phyloP scores from a whole-genome alignment of 2,888 invertebrate genomes.

The Poecilus cupreus region DNA sequence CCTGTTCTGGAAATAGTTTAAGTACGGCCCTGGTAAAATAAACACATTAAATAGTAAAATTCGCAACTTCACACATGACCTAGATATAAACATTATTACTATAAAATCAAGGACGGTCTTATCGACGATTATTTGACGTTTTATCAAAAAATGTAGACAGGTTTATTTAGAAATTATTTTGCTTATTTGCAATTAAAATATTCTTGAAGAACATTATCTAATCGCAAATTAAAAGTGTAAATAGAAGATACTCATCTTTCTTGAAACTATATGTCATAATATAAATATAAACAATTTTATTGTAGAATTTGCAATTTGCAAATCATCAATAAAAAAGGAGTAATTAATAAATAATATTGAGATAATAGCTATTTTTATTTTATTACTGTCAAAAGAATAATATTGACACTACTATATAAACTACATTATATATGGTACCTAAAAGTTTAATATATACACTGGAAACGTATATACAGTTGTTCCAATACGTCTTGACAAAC shows the following conservation, averaged over 20 bases:
- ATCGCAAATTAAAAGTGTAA: background rate
- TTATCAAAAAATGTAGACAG: background rate
- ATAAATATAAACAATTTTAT: too few species aligned
- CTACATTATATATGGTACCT: too few species aligned
- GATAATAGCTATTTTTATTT: too few species aligned
- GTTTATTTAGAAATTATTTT: background rate
- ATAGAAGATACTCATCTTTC: background rate
- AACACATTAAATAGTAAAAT: conserved; percentile 16
- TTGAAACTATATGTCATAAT: background rate
- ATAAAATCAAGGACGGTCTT: background rate
- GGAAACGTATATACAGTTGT: too few species aligned
- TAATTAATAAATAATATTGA: too few species aligned
- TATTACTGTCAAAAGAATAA: too few species aligned
- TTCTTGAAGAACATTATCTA: background rate
- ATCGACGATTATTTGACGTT: background rate
- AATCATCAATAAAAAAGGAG: too few species aligned
- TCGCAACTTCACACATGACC: conserved; percentile 23
- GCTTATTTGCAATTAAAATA: background rate
- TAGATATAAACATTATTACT: conserved; percentile 15
- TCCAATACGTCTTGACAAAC: too few species aligned
- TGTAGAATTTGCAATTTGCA: too few species aligned
- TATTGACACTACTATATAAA: too few species aligned
- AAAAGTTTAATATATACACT: too few species aligned
- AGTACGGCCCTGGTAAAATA: conserved; percentile 27
- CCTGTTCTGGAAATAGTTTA: background rate